Percentiles rank a stretch among this genome's conserved stretches.
These are phyloP conservation scores for Sarcoramphus papa DNA, from an alignment of 2,797 vertebrate species.

Conservation along the genomic window DNA sequence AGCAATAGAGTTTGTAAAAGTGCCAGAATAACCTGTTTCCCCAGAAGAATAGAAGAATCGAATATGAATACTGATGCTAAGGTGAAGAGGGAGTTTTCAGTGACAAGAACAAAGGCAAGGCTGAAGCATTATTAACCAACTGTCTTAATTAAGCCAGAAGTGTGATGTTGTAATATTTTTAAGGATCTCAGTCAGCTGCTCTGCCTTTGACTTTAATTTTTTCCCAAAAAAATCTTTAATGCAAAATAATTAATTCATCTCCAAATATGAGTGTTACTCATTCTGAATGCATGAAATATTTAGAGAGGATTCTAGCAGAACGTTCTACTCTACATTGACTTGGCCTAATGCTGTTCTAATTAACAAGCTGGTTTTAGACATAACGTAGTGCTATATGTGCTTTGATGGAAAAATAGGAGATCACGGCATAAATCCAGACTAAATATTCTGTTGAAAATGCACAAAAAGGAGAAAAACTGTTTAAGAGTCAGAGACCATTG, in stretches of 20 bases:
- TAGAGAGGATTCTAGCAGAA: not conserved
- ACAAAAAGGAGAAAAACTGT: not conserved
- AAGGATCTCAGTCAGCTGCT: not conserved
- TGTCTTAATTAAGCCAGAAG: constrained; percentile 41
- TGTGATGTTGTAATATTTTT: not conserved
- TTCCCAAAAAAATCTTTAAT: not conserved
- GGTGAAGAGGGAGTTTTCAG: not conserved
- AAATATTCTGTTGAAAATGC: not conserved
- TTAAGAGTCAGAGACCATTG: not conserved
- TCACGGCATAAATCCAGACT: not conserved
- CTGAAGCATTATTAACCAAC: constrained; percentile 1
- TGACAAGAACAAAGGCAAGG: constrained; percentile 18
- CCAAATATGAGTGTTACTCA: not conserved
- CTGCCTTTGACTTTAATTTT: not conserved
- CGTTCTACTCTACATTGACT: not conserved
- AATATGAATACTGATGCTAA: not conserved
- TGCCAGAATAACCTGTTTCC: constrained; percentile 31
- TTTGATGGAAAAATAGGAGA: not conserved
- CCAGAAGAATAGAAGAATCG: not conserved
- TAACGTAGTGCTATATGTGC: not conserved
- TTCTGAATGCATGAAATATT: not conserved
- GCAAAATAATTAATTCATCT: constrained; percentile 26
- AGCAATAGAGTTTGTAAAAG: not conserved
- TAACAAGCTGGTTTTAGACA: not conserved
- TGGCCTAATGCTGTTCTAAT: not conserved